Evolutionary conservation across 2,113 vertebrate genomes (phyloP), one percentile per base, ranked within the genome.

Genomic region (Epinephelus moara): DNA sequence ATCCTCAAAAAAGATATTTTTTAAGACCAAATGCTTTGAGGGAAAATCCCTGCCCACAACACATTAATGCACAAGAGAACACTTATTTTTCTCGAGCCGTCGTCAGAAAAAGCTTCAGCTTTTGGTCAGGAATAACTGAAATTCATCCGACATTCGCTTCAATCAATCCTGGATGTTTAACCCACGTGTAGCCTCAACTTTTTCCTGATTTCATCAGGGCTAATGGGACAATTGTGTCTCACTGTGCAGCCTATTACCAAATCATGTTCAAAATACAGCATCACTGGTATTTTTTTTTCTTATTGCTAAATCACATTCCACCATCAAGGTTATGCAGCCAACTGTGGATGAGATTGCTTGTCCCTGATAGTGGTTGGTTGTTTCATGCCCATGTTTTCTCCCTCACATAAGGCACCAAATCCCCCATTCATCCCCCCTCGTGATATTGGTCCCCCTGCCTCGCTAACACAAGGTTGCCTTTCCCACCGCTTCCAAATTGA

Each of bases 151-250:
- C 72, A 70, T 70, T 68, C 53, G 33, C 33, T 77, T 52, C 68
- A 89, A 85, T 89, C 78, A 87, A 70, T 69, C 71, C 50, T 62
- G 56, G 42, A 82, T 84, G 66, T 83, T 88, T 69, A 56, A 71
- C 74, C 75, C 8, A 45, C 11, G 10, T 45, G 42, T 27, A 33
- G 56, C 69, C n/a, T 13, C 69, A 52, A 86, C 61, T 74, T 83
- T 88, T 85, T 59, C 78, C 75, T 83, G 76, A 89, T 92, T 80
- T 92, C 79, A 92, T 95, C 87, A 86, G 30, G 37, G 19, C 85
- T 92, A 94, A 92, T 91, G 90, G 83, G 69, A 86, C 87, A 89
- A 91, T 86, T 93, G 87, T 73, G 82, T 85, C 84, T 92, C 86
- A 72, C 83, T 85, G 84, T 84, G 89, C 68, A 85, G 71, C 87